Base-by-base conservation (phyloP, 2,113 vertebrate genomes). In the Melanostigma gelatinosum region DNA sequence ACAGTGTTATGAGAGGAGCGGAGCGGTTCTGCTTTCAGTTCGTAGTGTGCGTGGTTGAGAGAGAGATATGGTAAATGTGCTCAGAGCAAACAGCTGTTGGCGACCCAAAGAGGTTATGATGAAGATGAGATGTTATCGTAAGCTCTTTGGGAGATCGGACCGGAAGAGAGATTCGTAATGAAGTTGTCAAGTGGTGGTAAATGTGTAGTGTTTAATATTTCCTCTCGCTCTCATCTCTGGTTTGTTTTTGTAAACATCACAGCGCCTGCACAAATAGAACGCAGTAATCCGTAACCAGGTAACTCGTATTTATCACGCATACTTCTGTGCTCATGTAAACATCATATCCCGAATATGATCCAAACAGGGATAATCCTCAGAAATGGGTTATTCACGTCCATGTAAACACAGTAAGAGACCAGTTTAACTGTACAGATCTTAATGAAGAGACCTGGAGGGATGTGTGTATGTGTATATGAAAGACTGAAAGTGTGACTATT, bases 381-480 rank as follows among this genome's bases (percentile, higher is more conserved):
- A 29, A 15, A 58, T 7, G 55, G 5, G 8, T 11, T 20, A n/a
- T 54, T 54, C 44, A 46, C 15, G 52, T 54, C 52, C 52, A 54
- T 54, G 20, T 52, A 1, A 54, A 54, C 13, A 58, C 57, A 60
- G 52, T 10, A 4, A 54, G 22, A 4, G 20, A 78, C 63, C 73
- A 67, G 62, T 77, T 60, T 64, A 57, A 84, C 75, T 75, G 61
- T 61, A 73, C 73, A 76, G 77, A 75, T 70, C 22, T 85, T 52
- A 54, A 81, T 66, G 57, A 60, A 16, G 55, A 60, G 44, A 61
- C 34, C 22, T 52, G 54, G 6, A 70, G 58, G 62, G 2, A 32
- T 34, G 58, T 57, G 27, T 42, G 60, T 27, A 32, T 20, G 57
- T 46, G 46, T 12, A 40, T 1, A 54, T 62, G 58, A 20, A 60